These are phyloP conservation scores for Acrobeloides nanus DNA, from an alignment of 2,888 invertebrate genomes.

Conservation along the genomic window DNA sequence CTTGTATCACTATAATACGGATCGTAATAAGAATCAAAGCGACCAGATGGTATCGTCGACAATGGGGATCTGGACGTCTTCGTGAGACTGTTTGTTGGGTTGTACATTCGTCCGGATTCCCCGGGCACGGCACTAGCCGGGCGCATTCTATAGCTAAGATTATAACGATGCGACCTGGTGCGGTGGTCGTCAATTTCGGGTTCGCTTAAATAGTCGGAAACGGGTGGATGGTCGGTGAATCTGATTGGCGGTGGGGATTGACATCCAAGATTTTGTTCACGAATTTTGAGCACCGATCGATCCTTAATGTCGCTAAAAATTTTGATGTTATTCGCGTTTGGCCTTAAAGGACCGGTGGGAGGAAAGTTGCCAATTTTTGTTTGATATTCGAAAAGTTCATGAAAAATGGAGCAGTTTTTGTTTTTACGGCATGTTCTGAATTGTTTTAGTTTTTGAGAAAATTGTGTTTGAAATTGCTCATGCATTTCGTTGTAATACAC, in stretches of 20 bases:
- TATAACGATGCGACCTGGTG: too few relatives aligned
- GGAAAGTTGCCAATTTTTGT: too few relatives aligned
- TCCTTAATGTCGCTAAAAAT: slow-evolving; percentile 42
- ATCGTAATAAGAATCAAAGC: slow-evolving; percentile 38
- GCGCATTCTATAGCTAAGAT: slow-evolving; percentile 8
- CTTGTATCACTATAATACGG: slow-evolving; percentile 30
- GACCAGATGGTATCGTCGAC: slow-evolving; percentile 10
- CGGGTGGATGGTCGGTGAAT: slow-evolving; percentile 25
- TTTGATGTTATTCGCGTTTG: neutral
- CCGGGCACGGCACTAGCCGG: slow-evolving; percentile 27
- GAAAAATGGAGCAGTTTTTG: too few relatives aligned
- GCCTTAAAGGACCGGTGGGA: slow-evolving; percentile 3
- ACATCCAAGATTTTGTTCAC: slow-evolving; percentile 31
- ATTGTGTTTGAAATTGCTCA: too few relatives aligned
- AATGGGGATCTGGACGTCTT: slow-evolving; percentile 1
- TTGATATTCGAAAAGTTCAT: too few relatives aligned
- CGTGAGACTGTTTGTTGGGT: slow-evolving; percentile 6
- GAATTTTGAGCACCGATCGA: slow-evolving; percentile 39
- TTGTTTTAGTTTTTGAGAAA: too few relatives aligned
- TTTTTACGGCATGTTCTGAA: too few relatives aligned
- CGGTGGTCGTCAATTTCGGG: slow-evolving; percentile 34
- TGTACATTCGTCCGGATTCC: slow-evolving; percentile 17
- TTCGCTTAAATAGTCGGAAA: slow-evolving; percentile 43
- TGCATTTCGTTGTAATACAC: too few relatives aligned
- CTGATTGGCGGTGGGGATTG: slow-evolving; percentile 30